A percentile compares a stretch with the other conserved stretches of the same genome.
Conservation (phyloP, 2,113 vertebrate genomes). For the Gorsachius goisagi region DNA sequence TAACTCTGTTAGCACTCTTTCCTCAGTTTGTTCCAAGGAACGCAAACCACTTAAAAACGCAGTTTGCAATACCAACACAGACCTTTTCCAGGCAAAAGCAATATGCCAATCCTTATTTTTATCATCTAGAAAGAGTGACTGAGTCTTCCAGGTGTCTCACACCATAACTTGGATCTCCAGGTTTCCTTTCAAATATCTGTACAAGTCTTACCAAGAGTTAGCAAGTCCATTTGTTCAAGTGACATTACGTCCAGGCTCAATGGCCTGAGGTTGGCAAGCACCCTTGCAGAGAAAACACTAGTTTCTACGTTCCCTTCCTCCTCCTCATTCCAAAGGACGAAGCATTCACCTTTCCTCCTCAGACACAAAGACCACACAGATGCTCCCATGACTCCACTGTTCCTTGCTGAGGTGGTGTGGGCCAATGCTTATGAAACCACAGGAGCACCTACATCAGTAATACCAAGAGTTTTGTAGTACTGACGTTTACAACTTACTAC, state of each 20-base stretch:
- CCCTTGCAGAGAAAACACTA: not conserved
- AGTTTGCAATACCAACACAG: not conserved
- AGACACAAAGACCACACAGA: not conserved
- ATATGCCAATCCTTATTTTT: not conserved
- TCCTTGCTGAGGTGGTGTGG: not conserved
- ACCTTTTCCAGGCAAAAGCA: not conserved
- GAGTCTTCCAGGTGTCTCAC: not conserved
- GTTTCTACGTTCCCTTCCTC: not conserved
- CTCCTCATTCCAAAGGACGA: not conserved
- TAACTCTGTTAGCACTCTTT: not conserved
- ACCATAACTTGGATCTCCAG: not conserved
- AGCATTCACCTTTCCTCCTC: not conserved
- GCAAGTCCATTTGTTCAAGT: not conserved
- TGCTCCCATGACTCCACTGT: not conserved
- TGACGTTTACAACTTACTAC: not conserved
- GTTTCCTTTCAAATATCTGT: not conserved
- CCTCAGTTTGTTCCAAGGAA: not conserved
- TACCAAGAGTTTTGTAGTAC: not conserved
- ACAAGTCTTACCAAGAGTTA: not conserved
- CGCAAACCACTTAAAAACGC: not conserved
- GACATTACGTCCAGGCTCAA: not conserved
- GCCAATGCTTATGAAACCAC: rapidly evolving
- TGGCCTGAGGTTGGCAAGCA: not conserved
- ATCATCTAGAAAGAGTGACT: not conserved
- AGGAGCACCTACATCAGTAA: not conserved